These are phyloP conservation scores for Sternotherus odoratus DNA, from an alignment of 2,797 vertebrate genomes.

Conservation along the genomic window DNA sequence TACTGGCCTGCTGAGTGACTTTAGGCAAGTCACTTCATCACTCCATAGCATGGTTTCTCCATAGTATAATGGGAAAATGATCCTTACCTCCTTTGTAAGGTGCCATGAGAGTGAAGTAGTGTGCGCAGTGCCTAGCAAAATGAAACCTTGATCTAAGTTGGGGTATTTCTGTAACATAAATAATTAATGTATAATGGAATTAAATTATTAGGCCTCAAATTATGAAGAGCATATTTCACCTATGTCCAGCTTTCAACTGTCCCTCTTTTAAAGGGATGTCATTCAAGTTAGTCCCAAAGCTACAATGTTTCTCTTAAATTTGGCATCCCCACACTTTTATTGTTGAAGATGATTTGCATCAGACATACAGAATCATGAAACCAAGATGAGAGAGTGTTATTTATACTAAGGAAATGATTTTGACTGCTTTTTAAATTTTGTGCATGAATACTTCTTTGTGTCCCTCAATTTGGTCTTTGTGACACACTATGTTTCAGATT, in stretches of 20 bases:
- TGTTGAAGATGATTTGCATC: neutral
- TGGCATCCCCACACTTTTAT: neutral
- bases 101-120: neutral
- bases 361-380: neutral
- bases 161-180: constrained; percentile 7
- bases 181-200: neutral
- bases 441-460: neutral
- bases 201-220: neutral
- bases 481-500: neutral
- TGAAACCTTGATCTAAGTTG: constrained; percentile 17
- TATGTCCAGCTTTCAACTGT: neutral
- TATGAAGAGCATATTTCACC: neutral
- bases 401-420: neutral
- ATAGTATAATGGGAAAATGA: neutral
- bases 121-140: neutral
- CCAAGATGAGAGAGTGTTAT: neutral
- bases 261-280: neutral
- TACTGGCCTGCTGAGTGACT: neutral
- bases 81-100: neutral
- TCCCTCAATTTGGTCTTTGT: neutral
- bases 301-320: neutral
- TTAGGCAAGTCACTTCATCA: neutral
- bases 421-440: neutral
- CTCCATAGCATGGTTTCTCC: neutral
- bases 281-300: neutral